Evolutionary conservation across 2,113 vertebrate species (phyloP).

Genomic region (Ellobius talpinus): DNA sequence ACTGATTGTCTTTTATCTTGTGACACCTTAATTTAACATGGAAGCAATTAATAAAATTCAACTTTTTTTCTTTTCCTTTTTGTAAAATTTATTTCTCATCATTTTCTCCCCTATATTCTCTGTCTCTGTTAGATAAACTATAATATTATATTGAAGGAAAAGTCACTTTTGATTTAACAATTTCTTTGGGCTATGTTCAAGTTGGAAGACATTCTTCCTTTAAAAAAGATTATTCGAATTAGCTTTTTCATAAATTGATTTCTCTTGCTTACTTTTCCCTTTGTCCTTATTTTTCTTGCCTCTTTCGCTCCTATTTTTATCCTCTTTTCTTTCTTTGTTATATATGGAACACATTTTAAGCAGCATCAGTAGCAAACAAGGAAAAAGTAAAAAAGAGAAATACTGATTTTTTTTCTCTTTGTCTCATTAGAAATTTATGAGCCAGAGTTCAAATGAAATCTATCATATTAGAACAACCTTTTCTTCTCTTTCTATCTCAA

Average conservation of each 20-base stretch:
- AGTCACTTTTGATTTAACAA: background rate
- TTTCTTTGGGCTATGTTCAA: conserved; percentile 4
- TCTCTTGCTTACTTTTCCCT: background rate
- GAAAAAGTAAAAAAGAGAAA: background rate
- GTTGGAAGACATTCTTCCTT: background rate
- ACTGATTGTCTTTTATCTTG: background rate
- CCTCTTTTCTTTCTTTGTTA: background rate
- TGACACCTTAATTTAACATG: background rate
- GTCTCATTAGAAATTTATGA: conserved; percentile 64
- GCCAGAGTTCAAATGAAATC: conserved; percentile 24
- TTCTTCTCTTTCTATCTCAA: background rate
- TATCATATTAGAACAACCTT: background rate
- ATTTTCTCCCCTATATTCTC: background rate
- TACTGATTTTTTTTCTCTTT: background rate
- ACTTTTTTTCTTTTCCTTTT: background rate
- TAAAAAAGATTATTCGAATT: conserved; percentile 34
- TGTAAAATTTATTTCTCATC: background rate
- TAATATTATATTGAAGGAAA: background rate
- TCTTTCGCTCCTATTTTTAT: background rate
- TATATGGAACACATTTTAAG: background rate
- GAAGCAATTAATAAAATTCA: conserved; percentile 11
- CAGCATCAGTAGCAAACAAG: background rate
- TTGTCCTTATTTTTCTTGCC: background rate
- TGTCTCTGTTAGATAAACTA: background rate
- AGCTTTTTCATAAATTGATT: background rate